Percentiles rank a stretch among this genome's conserved stretches.
Conservation (phyloP, 2,797 vertebrate genomes). For the Helarctos malayanus region DNA sequence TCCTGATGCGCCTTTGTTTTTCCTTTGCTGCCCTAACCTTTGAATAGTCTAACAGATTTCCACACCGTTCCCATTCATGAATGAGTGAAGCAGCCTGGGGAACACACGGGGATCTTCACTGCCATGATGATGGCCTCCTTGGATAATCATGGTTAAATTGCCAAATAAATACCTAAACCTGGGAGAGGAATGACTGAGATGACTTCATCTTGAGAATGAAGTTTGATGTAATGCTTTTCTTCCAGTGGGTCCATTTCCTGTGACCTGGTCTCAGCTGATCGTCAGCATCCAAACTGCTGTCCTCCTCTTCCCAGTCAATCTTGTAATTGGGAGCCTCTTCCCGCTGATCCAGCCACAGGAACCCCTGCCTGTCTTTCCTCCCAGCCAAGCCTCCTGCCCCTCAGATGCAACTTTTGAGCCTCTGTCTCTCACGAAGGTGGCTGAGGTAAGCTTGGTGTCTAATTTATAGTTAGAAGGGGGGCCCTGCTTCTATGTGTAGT, state of each 20-base stretch:
- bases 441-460: conserved; percentile 65
- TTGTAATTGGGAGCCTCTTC: conserved; percentile 80
- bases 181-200: not conserved
- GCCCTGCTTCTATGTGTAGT: accelerated
- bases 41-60: not conserved
- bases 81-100: not conserved
- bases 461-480: not conserved
- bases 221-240: not conserved
- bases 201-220: not conserved
- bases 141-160: not conserved
- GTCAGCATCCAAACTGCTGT: conserved; percentile 76
- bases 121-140: not conserved
- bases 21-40: not conserved
- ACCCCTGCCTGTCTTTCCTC: not conserved
- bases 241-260: conserved; percentile 38
- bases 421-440: not conserved
- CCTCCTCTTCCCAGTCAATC: conserved; percentile 77
- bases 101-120: not conserved
- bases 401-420: not conserved
- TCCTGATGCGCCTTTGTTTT: accelerated
- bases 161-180: not conserved
- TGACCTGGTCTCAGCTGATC: conserved; percentile 80
- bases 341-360: conserved; percentile 61
- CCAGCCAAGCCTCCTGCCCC: not conserved
- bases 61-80: not conserved